These are phyloP conservation scores for Cerceris rybyensis DNA, from an alignment of 2,888 invertebrate species.

Conservation along the genomic window DNA sequence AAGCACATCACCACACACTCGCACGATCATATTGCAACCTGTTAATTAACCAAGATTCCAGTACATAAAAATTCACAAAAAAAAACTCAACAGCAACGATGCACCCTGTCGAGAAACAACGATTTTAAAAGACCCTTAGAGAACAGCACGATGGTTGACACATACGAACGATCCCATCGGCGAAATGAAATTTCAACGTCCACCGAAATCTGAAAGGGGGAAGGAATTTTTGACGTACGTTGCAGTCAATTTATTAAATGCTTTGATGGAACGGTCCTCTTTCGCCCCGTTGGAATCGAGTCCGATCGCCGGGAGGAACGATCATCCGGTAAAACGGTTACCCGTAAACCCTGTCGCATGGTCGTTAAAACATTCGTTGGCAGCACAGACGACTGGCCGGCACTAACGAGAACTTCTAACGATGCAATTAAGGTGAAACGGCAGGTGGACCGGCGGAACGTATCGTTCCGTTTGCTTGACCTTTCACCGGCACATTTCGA, in stretches of 20 bases:
- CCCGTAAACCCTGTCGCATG: slow-evolving; percentile 29
- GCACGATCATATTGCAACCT: too few species aligned
- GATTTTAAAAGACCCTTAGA: too few species aligned
- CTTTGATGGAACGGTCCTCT: slow-evolving; percentile 10
- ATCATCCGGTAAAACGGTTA: slow-evolving; percentile 36
- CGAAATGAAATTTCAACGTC: too few species aligned
- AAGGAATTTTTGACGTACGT: slow-evolving; percentile 6
- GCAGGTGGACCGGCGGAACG: slow-evolving; percentile 51
- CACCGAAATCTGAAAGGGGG: too few species aligned
- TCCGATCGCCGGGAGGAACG: slow-evolving; percentile 15
- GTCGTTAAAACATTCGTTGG: slow-evolving; percentile 49
- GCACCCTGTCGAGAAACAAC: too few species aligned
- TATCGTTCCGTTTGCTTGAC: slow-evolving; percentile 46
- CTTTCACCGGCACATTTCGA: slow-evolving; percentile 30
- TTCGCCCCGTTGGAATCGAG: slow-evolving; percentile 17
- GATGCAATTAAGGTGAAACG: slow-evolving; percentile 55
- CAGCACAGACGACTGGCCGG: slow-evolving; percentile 15
- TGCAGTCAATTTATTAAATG: slow-evolving; percentile 16
- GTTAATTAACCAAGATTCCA: too few species aligned
- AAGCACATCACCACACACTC: too few species aligned
- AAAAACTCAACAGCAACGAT: too few species aligned
- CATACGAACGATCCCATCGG: too few species aligned
- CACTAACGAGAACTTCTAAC: slow-evolving; percentile 60
- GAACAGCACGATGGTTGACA: too few species aligned
- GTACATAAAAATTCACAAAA: too few species aligned